Conservation (phyloP, 1,140 invertebrate species). For the Heliothis subflexa region DNA sequence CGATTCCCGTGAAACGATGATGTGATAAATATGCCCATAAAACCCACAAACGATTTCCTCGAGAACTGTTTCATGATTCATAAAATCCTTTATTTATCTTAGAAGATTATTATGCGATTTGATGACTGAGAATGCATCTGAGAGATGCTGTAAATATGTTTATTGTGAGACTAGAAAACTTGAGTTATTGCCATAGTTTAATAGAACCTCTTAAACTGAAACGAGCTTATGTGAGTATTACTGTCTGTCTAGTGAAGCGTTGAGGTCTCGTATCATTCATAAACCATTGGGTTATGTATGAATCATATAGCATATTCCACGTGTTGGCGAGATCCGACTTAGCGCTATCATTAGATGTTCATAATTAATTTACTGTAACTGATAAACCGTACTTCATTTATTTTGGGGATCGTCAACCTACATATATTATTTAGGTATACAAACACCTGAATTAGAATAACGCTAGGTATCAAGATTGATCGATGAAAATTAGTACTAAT, state of each 20-base stretch:
- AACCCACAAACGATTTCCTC: constrained; percentile 45
- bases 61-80: constrained; percentile 61
- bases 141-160: constrained; percentile 17
- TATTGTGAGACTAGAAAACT: constrained; percentile 23
- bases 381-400: not conserved
- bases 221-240: not conserved
- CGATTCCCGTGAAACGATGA: constrained; percentile 45
- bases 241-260: not conserved
- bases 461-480: not conserved
- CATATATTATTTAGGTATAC: not conserved
- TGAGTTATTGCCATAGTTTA: constrained; percentile 13
- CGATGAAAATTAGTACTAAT: constrained; percentile 5
- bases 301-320: not conserved
- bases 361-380: not conserved
- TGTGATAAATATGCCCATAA: constrained; percentile 49
- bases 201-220: not conserved
- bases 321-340: not conserved
- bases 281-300: not conserved
- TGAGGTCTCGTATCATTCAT: not conserved
- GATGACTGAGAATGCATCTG: constrained; percentile 30
- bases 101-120: constrained; percentile 44
- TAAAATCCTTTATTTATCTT: constrained; percentile 55
- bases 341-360: not conserved
- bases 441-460: not conserved
- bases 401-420: not conserved